These are phyloP conservation scores for Diabrotica virgifera DNA, from an alignment of 1,140 invertebrate genomes.

Conservation along the genomic window DNA sequence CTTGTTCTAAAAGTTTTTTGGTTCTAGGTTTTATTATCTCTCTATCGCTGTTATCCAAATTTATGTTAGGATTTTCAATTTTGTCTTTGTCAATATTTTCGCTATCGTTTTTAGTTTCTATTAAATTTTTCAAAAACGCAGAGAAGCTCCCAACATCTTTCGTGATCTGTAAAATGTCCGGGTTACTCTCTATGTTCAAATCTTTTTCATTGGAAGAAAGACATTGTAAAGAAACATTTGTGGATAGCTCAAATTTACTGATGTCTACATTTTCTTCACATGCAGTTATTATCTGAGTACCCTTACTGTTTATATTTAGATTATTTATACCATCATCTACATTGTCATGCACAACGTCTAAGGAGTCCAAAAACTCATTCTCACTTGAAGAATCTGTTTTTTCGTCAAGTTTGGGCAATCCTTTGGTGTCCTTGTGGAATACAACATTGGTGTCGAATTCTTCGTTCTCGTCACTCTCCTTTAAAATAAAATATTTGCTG, in stretches of 20 bases:
- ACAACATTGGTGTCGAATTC: constrained; percentile 39
- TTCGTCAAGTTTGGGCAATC: constrained; percentile 23
- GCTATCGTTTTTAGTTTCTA: constrained; percentile 7
- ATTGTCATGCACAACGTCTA: constrained; percentile 31
- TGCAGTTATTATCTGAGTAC: constrained; percentile 26
- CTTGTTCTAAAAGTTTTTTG: not conserved
- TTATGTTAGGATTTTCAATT: not conserved
- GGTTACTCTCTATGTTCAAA: constrained; percentile 5
- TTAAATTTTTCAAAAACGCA: constrained; percentile 12
- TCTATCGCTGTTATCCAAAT: not conserved
- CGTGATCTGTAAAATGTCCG: constrained; percentile 4
- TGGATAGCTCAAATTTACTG: too few species aligned
- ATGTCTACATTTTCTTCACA: constrained; percentile 15
- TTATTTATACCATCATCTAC: constrained; percentile 23
- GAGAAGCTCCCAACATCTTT: constrained; percentile 12
- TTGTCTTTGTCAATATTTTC: not conserved
- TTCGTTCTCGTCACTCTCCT: constrained; percentile 41
- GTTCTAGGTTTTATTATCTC: constrained; percentile 4
- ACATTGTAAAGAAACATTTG: too few species aligned
- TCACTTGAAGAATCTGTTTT: constrained; percentile 39
- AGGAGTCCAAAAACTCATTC: constrained; percentile 42
- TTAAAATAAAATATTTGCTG: constrained; percentile 16
- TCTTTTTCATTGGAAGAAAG: not conserved
- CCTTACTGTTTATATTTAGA: constrained; percentile 22
- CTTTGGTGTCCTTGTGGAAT: constrained; percentile 32